Evolutionary conservation across 2,113 vertebrate genomes (phyloP).

Genomic region (Vulpes lagopus): DNA sequence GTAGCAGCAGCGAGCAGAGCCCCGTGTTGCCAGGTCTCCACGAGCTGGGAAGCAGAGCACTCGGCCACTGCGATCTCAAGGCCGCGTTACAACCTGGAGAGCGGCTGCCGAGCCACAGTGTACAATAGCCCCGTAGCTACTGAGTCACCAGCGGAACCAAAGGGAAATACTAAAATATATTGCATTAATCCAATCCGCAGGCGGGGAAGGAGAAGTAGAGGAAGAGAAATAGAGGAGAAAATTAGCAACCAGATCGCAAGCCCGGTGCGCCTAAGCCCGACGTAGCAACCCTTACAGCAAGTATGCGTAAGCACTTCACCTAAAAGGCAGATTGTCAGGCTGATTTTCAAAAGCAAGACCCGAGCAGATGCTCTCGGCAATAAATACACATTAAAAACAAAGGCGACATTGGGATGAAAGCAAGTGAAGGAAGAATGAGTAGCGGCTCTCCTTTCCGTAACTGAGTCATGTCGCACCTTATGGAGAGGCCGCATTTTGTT

Average conservation of each 20-base stretch:
- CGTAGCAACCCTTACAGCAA: neutral
- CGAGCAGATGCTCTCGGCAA: neutral
- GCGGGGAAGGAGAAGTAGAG: neutral
- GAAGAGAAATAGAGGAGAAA: neutral
- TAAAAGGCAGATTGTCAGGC: neutral
- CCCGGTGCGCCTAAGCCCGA: fast-evolving
- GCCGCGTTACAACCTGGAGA: neutral
- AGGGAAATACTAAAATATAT: neutral
- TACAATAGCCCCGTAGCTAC: neutral
- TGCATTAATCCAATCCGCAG: neutral
- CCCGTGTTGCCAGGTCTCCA: fast-evolving
- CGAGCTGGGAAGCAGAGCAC: no score
- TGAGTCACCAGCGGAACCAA: neutral
- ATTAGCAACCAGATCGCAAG: neutral
- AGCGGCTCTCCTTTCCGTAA: neutral
- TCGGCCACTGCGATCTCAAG: neutral
- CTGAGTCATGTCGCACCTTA: fast-evolving
- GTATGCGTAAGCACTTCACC: no score
- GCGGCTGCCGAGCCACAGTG: fast-evolving
- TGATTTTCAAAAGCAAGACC: neutral
- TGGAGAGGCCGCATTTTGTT: neutral
- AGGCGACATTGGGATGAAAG: neutral
- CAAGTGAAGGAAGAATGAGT: neutral
- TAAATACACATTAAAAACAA: neutral
- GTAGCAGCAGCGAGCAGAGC: fast-evolving